phyloP scores from a whole-genome alignment of 1,140 invertebrate genomes.

The Drosophila cardini region DNA sequence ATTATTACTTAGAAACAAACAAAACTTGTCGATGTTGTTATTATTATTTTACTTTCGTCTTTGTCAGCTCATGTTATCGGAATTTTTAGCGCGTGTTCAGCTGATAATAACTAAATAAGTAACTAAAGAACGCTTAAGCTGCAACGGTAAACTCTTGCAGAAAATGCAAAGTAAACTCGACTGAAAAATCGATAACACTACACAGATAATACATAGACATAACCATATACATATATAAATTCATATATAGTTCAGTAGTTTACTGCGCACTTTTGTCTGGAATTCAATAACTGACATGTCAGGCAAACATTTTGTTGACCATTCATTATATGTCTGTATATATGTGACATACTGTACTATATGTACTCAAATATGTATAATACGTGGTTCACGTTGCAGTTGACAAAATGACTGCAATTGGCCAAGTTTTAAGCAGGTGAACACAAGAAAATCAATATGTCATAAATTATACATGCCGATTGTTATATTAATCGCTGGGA shows the following conservation, averaged over 20 bases:
- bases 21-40: constrained; percentile 24
- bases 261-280: constrained; percentile 68
- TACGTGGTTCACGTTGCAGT: constrained; percentile 62
- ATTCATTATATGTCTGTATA: constrained; percentile 20
- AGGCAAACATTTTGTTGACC: constrained; percentile 42
- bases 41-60: constrained; percentile 23
- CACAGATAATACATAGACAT: constrained; percentile 31
- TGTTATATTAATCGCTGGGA: constrained; percentile 47
- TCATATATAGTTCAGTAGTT: constrained; percentile 60
- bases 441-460: constrained; percentile 61
- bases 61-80: constrained; percentile 27
- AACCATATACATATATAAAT: not conserved
- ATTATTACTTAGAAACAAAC: constrained; percentile 26
- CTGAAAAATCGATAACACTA: constrained; percentile 70
- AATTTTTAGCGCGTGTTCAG: constrained; percentile 24
- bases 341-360: not conserved
- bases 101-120: constrained; percentile 41
- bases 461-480: constrained; percentile 57
- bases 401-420: constrained; percentile 59
- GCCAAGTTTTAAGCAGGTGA: constrained; percentile 35
- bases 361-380: constrained; percentile 26
- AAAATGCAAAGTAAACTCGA: constrained; percentile 34
- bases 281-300: constrained; percentile 49
- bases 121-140: constrained; percentile 19
- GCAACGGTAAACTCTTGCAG: constrained; percentile 23